Evolutionary conservation across 2,888 invertebrate species (phyloP).

Genomic region (Priocnemis perturbator): DNA sequence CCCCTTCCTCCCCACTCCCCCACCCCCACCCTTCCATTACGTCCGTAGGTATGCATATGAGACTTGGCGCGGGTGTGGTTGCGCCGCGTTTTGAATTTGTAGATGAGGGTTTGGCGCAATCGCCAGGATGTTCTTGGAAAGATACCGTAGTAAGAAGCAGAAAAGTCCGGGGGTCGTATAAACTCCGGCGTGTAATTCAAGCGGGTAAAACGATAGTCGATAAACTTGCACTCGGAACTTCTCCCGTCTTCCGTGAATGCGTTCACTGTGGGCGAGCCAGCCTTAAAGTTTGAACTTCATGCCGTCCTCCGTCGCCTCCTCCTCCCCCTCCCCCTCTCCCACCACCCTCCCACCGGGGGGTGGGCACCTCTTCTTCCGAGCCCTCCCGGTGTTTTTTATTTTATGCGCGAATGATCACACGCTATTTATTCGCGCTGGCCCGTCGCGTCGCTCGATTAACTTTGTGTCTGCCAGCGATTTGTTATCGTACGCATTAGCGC

Average conservation of each 20-base stretch:
- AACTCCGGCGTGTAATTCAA: constrained; percentile 42
- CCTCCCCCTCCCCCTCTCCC: too few relatives aligned
- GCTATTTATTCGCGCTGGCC: background rate
- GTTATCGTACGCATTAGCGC: too few relatives aligned
- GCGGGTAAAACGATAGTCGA: constrained; percentile 43
- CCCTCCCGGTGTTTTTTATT: constrained; percentile 22
- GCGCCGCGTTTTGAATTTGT: constrained; percentile 38
- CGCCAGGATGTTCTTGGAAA: constrained; percentile 32
- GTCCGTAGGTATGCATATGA: constrained; percentile 38
- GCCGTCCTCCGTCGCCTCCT: constrained; percentile 6
- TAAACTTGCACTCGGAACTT: constrained; percentile 45
- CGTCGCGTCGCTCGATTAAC: too few relatives aligned
- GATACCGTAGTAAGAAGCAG: constrained; percentile 34
- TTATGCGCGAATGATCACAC: constrained; percentile 13
- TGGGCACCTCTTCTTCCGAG: constrained; percentile 17
- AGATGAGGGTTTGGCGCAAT: constrained; percentile 37
- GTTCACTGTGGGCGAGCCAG: constrained; percentile 17
- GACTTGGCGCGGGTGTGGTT: constrained; percentile 20
- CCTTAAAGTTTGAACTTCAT: constrained; percentile 8
- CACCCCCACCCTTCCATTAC: constrained; percentile 19
- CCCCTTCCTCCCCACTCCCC: too few relatives aligned
- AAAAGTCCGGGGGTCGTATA: constrained; percentile 41
- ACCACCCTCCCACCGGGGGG: too few relatives aligned
- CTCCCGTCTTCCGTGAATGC: constrained; percentile 40
- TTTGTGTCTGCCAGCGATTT: too few relatives aligned